Evolutionary conservation across 2,113 vertebrate genomes (phyloP).

Genomic region (Anguilla rostrata): DNA sequence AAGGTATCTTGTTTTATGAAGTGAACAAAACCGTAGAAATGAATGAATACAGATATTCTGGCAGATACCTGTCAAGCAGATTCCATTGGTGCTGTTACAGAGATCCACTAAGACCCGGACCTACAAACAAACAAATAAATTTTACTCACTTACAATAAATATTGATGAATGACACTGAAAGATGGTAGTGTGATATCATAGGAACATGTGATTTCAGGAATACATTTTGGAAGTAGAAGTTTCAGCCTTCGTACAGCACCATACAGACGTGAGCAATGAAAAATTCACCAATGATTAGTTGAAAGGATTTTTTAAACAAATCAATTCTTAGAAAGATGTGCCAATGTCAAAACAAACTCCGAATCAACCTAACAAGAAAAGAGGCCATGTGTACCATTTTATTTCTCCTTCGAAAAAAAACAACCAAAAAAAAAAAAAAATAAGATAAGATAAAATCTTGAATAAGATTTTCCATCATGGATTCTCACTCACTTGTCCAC

Average conservation of each 20-base stretch:
- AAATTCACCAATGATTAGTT: neutral
- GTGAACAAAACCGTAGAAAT: neutral
- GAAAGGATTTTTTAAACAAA: too few relatives aligned
- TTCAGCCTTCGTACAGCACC: too few relatives aligned
- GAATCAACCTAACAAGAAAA: neutral
- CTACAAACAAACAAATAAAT: constrained; percentile 54
- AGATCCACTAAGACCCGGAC: constrained; percentile 78
- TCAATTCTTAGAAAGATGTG: too few relatives aligned
- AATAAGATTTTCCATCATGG: neutral
- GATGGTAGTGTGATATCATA: neutral
- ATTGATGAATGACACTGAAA: neutral
- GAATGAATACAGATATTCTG: neutral
- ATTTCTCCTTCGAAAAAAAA: neutral
- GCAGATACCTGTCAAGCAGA: constrained; percentile 81
- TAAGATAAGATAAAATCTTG: too few relatives aligned
- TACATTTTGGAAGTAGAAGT: neutral
- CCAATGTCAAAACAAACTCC: too few relatives aligned
- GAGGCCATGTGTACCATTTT: too few relatives aligned
- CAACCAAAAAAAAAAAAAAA: neutral
- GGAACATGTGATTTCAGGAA: too few relatives aligned
- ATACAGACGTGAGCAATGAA: neutral
- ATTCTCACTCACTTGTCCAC: neutral
- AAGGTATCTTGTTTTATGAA: neutral
- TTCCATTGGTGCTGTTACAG: constrained; percentile 81
- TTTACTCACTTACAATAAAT: neutral